Percentiles rank a stretch among this genome's conserved stretches.
These are phyloP conservation scores for Suncus etruscus DNA, from an alignment of 2,113 vertebrate genomes.

Conservation along the genomic window DNA sequence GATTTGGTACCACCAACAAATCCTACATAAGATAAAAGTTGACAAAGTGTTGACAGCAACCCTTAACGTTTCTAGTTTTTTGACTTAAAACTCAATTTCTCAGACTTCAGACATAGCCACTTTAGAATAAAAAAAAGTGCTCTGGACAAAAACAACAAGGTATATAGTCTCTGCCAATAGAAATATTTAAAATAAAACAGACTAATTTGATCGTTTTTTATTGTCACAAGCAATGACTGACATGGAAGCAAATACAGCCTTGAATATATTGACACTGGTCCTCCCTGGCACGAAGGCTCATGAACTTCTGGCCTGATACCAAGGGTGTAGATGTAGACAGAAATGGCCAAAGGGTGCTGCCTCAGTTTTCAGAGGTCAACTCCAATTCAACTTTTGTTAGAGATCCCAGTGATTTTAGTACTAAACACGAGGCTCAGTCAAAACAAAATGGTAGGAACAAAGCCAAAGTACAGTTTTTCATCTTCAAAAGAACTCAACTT, in stretches of 20 bases:
- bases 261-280: conserved; percentile 56
- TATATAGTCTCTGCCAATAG: conserved; percentile 58
- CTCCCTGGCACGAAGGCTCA: conserved; percentile 43
- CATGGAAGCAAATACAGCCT: conserved; percentile 69
- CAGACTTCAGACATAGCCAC: conserved; percentile 62
- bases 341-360: conserved; percentile 55
- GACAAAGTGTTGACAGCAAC: background rate
- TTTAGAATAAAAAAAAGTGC: conserved; percentile 24
- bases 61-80: conserved; percentile 48
- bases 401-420: conserved; percentile 1
- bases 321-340: conserved; percentile 62
- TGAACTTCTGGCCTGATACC: conserved; percentile 51
- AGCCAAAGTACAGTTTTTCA: conserved; percentile 54
- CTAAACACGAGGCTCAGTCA: conserved; percentile 43
- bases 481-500: conserved; percentile 26
- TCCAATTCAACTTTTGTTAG: conserved; percentile 39
- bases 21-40: conserved; percentile 30
- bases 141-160: conserved; percentile 69
- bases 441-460: conserved; percentile 64
- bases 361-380: conserved; percentile 40
- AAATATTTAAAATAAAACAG: conserved; percentile 77
- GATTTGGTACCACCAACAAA: conserved; percentile 34
- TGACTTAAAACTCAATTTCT: conserved; percentile 64
- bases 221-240: conserved; percentile 65
- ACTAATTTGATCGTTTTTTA: conserved; percentile 76